A percentile compares a stretch with the other conserved stretches of the same genome.
Conservation (phyloP, 2,113 vertebrate genomes). For the Oryzias curvinotus region DNA sequence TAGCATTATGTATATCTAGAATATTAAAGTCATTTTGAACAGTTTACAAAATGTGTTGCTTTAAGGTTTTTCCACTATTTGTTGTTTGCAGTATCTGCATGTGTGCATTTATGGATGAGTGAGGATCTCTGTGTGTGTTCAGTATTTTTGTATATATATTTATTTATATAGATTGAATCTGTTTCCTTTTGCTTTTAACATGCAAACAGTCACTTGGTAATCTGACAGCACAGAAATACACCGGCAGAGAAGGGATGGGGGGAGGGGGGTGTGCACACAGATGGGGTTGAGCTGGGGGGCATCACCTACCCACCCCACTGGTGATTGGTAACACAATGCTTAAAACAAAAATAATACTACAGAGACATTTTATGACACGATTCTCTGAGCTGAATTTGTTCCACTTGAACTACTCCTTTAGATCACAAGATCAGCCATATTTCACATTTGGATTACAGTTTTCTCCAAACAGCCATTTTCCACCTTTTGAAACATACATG, state of each 20-base stretch:
- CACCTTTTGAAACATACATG: neutral
- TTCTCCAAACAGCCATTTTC: neutral
- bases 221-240: slow-evolving; percentile 80
- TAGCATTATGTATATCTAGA: slow-evolving; percentile 78
- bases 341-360: slow-evolving; percentile 47
- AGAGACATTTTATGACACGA: slow-evolving; percentile 41
- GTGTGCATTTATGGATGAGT: slow-evolving; percentile 29
- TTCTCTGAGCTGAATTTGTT: slow-evolving; percentile 15
- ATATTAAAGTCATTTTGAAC: slow-evolving; percentile 67
- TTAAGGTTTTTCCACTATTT: slow-evolving; percentile 64
- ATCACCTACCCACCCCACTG: slow-evolving; percentile 46
- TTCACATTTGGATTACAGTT: slow-evolving; percentile 5
- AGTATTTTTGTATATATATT: slow-evolving; percentile 76
- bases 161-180: slow-evolving; percentile 79
- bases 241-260: slow-evolving; percentile 59
- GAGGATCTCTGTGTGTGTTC: slow-evolving; percentile 32
- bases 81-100: slow-evolving; percentile 46
- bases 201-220: slow-evolving; percentile 84
- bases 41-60: slow-evolving; percentile 65
- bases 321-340: slow-evolving; percentile 42
- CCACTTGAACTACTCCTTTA: slow-evolving; percentile 1
- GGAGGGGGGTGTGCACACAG: slow-evolving; percentile 35
- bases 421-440: slow-evolving; percentile 11
- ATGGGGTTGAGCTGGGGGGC: slow-evolving; percentile 40
- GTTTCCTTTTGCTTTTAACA: slow-evolving; percentile 81